Conservation (phyloP, 2,797 vertebrate species). For the Pteronotus mesoamericanus region DNA sequence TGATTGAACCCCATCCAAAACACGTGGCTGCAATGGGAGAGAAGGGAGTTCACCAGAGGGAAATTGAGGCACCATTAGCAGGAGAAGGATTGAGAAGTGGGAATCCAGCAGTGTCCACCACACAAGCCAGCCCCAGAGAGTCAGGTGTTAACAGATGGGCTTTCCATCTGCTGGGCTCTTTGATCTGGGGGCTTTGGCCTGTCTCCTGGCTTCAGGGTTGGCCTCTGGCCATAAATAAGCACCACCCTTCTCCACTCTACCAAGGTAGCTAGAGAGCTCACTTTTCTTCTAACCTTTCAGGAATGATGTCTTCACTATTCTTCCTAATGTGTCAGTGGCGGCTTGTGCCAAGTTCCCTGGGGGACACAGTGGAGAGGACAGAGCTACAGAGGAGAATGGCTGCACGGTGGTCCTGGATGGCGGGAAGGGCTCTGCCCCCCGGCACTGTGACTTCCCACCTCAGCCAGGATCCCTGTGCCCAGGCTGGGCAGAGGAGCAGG, state of each 20-base stretch:
- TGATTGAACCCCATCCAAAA: neutral
- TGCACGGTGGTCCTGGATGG: neutral
- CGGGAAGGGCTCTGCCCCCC: neutral
- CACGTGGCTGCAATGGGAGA: neutral
- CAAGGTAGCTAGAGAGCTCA: neutral
- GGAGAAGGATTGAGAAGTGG: neutral
- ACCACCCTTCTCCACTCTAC: neutral
- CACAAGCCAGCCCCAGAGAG: neutral
- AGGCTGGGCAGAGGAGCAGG: neutral
- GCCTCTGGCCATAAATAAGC: neutral
- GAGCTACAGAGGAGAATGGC: neutral
- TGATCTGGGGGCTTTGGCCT: neutral
- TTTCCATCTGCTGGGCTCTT: neutral
- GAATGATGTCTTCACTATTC: neutral
- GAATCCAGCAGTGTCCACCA: neutral
- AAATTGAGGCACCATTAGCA: neutral
- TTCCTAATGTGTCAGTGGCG: neutral
- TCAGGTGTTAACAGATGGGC: too few species aligned
- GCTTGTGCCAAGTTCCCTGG: neutral
- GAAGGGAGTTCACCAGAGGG: neutral
- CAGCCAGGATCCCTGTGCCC: neutral
- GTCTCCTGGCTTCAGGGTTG: neutral
- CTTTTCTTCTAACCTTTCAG: too few species aligned
- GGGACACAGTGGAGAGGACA: neutral
- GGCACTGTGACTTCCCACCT: neutral